Evolutionary conservation across 2,797 vertebrate species (phyloP).

Genomic region (Muscicapa comitata): DNA sequence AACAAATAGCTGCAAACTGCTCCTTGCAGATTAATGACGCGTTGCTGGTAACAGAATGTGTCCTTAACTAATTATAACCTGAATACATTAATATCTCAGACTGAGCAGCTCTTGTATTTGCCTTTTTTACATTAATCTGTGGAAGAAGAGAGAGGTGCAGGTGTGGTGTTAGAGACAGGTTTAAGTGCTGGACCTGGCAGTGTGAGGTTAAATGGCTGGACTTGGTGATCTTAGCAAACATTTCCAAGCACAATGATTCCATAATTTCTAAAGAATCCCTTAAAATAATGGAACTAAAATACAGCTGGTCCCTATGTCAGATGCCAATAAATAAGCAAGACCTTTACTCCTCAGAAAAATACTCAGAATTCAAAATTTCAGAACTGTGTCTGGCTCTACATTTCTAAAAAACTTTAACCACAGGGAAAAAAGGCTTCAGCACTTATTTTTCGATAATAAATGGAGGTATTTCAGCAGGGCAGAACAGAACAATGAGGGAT

Average conservation of each 20-base stretch:
- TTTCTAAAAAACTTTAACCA: background rate
- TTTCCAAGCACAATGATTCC: background rate
- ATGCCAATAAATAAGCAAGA: background rate
- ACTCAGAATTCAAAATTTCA: background rate
- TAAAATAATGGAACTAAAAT: background rate
- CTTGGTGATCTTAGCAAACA: background rate
- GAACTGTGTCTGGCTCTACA: background rate
- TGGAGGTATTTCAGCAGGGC: background rate
- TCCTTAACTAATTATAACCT: constrained; percentile 53
- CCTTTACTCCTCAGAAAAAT: background rate
- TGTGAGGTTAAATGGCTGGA: background rate
- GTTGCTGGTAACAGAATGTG: constrained; percentile 33
- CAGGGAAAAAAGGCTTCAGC: background rate
- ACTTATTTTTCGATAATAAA: background rate
- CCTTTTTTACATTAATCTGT: background rate
- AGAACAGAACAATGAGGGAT: background rate
- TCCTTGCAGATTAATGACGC: constrained; percentile 1
- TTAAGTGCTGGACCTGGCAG: background rate
- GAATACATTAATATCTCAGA: constrained; percentile 7
- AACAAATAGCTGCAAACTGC: constrained; percentile 6
- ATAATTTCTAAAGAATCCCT: background rate
- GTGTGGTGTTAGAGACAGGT: background rate
- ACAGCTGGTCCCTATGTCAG: background rate
- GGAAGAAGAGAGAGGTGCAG: background rate
- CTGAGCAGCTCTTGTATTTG: background rate